Evolutionary conservation across 2,888 invertebrate genomes (phyloP), one percentile per base, ranked within the genome.

Genomic region (Hirtodrosophila confusa): DNA sequence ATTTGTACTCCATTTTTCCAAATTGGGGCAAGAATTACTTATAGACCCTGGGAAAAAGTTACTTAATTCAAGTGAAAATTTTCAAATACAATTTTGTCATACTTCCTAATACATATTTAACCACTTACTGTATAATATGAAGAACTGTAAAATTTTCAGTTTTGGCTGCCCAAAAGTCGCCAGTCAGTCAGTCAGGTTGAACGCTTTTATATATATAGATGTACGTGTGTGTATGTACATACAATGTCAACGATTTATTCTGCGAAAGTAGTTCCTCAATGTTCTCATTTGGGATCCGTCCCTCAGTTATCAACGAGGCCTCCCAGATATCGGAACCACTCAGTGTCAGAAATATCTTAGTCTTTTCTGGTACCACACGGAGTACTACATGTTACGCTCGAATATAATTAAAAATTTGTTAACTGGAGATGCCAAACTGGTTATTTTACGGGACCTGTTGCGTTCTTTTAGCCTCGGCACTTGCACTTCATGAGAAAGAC

Each of bases 201-300:
- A 17, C 17, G 17, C 17, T 17, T 17, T 17, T 17, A 17, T 17
- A 17, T 17, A 17, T 17, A 17, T 17, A 2, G 1, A 29, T 31
- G 35, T 41, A 11, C 40, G 12, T 54, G 24, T 36, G 58, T 60
- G 12, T 54, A 29, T 36, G 58, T 60, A 40, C 31, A 48, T 24
- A 49, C 75, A 75, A 69, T 73, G 72, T 73, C 65, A 75, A 48
- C 57, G 57, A 24, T 60, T 69, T 29, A 69, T 57, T 68, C 68
- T 35, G 57, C 49, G 45, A 53, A 44, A 44, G 41, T 37, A 47
- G 39, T 31, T 44, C 43, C 43, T 41, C 45, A 27, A 41, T 45
- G 44, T 9, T 41, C 56, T 56, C 63, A 39, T 29, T 45, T 43
- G 6, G 48, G 31, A 36, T 47, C 24, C 51, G 49, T 67, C 51